Evolutionary conservation across 2,888 invertebrate species (phyloP).

Genomic region (Microctonus brassicae): DNA sequence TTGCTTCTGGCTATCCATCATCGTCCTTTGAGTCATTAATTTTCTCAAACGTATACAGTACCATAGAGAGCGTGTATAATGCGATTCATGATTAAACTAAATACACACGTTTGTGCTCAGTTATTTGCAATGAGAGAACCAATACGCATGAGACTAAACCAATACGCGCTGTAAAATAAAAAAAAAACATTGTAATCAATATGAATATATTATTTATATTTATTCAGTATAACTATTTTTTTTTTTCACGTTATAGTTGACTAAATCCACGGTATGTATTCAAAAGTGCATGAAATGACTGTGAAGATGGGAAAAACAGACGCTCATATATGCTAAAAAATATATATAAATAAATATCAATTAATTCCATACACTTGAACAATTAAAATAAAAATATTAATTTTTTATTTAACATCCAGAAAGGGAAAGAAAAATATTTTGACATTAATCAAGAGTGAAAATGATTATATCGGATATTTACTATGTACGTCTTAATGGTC

Average conservation of each 20-base stretch:
- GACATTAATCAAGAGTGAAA: background rate
- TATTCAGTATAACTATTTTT: too few species aligned
- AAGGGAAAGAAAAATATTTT: background rate
- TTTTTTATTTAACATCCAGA: background rate
- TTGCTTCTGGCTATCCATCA: slow-evolving; percentile 44
- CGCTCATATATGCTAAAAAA: background rate
- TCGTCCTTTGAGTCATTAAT: slow-evolving; percentile 43
- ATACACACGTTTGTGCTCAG: too few species aligned
- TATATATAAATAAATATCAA: background rate
- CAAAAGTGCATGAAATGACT: background rate
- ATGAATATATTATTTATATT: too few species aligned
- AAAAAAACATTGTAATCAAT: background rate
- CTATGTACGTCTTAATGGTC: background rate
- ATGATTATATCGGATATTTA: background rate
- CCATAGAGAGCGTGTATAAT: background rate
- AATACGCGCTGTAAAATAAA: background rate
- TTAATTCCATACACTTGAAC: too few species aligned
- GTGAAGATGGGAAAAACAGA: background rate
- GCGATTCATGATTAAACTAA: slow-evolving; percentile 32
- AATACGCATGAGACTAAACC: too few species aligned
- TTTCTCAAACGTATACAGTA: slow-evolving; percentile 28
- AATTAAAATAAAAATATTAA: background rate
- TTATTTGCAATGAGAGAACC: too few species aligned
- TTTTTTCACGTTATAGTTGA: background rate
- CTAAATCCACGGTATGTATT: background rate